phyloP scores from a whole-genome alignment of 2,888 invertebrate genomes.

The Baccha elongata region DNA sequence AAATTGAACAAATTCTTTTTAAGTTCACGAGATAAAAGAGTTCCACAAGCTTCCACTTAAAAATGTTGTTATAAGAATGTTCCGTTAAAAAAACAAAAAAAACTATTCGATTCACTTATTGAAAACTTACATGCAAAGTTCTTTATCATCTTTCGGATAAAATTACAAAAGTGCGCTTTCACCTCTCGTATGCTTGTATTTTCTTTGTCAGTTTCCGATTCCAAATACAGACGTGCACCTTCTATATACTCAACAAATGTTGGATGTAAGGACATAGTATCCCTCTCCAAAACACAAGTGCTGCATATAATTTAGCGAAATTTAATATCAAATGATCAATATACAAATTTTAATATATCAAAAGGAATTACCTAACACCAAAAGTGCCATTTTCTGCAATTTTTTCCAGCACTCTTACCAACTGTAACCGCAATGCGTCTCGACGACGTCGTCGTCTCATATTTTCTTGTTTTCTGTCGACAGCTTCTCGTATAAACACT shows the following conservation, averaged over 20 bases:
- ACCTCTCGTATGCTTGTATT: slow-evolving; percentile 93
- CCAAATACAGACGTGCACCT: slow-evolving; percentile 94
- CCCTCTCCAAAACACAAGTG: slow-evolving; percentile 91
- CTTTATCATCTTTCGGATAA: slow-evolving; percentile 95
- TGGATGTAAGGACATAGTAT: slow-evolving; percentile 92
- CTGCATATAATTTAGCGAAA: slow-evolving; percentile 81
- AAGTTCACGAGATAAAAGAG: slow-evolving; percentile 93
- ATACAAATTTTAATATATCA: not conserved
- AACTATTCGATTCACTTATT: slow-evolving; percentile 7
- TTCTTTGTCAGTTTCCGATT: slow-evolving; percentile 97
- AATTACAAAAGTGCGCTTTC: slow-evolving; percentile 96
- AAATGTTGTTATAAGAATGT: not conserved
- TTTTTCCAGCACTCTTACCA: slow-evolving; percentile 95
- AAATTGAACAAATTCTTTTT: slow-evolving; percentile 94
- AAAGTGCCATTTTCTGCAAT: slow-evolving; percentile 96
- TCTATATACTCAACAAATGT: slow-evolving; percentile 97
- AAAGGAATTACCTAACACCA: slow-evolving; percentile 86
- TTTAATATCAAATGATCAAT: not conserved
- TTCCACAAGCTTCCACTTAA: slow-evolving; percentile 93
- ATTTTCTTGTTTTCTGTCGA: slow-evolving; percentile 98
- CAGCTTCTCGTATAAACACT: slow-evolving; percentile 95
- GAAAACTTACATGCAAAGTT: slow-evolving; percentile 92
- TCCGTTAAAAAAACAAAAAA: slow-evolving; percentile 9
- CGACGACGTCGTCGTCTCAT: slow-evolving; percentile 94
- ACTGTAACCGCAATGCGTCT: slow-evolving; percentile 95